phyloP scores from a whole-genome alignment of 2,888 invertebrate genomes.

The Pomacea canaliculata region DNA sequence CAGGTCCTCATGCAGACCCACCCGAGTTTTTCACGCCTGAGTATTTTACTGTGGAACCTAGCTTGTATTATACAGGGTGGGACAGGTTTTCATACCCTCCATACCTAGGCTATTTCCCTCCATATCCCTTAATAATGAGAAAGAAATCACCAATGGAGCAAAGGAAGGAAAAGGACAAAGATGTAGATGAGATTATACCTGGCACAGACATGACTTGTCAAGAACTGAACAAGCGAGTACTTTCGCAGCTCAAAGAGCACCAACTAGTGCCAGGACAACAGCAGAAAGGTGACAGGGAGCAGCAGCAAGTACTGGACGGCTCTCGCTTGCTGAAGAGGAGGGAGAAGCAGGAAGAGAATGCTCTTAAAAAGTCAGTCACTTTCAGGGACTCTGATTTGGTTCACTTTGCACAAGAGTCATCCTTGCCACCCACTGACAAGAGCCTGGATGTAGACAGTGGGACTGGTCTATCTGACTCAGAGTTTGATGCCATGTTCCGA shows the following conservation, averaged over 20 bases:
- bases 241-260: conserved; percentile 49
- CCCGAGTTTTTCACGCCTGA: conserved; percentile 53
- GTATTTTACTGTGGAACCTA: conserved; percentile 47
- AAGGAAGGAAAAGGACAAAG: conserved; percentile 6
- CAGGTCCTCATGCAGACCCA: conserved; percentile 59
- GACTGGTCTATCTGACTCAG: conserved; percentile 27
- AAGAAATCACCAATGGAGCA: neutral
- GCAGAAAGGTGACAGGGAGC: conserved; percentile 5
- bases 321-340: conserved; percentile 43
- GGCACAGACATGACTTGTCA: conserved; percentile 62
- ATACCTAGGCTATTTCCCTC: conserved; percentile 28
- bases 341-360: conserved; percentile 56
- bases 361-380: conserved; percentile 51
- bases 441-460: conserved; percentile 39
- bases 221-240: conserved; percentile 61
- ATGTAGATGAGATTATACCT: conserved; percentile 40
- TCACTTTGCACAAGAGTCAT: neutral
- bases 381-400: conserved; percentile 40
- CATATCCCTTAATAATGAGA: conserved; percentile 34
- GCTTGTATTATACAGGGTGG: conserved; percentile 36
- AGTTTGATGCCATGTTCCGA: neutral
- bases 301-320: neutral
- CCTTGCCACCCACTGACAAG: neutral
- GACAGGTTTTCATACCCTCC: conserved; percentile 49
- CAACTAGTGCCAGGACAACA: conserved; percentile 24